Evolutionary conservation across 2,888 invertebrate genomes (phyloP), one percentile per base, ranked within the genome.

Genomic region (Papilio elwesi): DNA sequence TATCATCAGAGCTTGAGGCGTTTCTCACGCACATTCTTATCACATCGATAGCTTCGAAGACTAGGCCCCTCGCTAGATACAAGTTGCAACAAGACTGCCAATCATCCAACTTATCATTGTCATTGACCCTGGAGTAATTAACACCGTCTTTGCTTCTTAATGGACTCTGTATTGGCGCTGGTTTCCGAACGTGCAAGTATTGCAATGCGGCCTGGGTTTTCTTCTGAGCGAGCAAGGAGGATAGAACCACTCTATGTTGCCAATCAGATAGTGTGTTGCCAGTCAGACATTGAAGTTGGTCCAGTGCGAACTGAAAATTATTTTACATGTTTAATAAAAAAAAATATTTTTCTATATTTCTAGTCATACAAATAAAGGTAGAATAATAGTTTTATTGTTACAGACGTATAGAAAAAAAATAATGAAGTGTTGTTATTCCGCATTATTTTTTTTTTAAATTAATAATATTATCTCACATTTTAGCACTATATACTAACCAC

Each of bases 211-310:
- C 94, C 80, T 95, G 95, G 0, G 95, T 94, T 78, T 97, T 95
- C 76, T 95, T 95, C 81, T 97, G 96, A 0, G 95, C 94, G 7
- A 97, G 89, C 6, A 96, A 88, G 0, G 96, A 94, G 7, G 95
- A 95, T 7, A 97, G 85, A 0, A 96, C 95, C 0, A 96, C 94
- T 73, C 94, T 94, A 85, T 97, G 97, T 83, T 97, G 97, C 96
- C 97, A 97, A 11, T 95, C 94, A 43, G 95, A 94, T 15, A 97
- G 90, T 36, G 91, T 90, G 79, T 93, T 90, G 78, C 94, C 93
- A 0, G 96, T 94, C 38, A 95, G 85, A 80, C 96, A 95, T 78
- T 96, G 92, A 7, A 97, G 89, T 77, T 95, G 94, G 78, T 95
- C 94, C 70, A 96, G 89, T 0, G 96, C 96, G 76, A 95, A 95